A percentile compares a stretch with the other conserved stretches of the same genome.
phyloP scores from a whole-genome alignment of 1,140 invertebrate genomes.

The Melipona quadrifasciata region DNA sequence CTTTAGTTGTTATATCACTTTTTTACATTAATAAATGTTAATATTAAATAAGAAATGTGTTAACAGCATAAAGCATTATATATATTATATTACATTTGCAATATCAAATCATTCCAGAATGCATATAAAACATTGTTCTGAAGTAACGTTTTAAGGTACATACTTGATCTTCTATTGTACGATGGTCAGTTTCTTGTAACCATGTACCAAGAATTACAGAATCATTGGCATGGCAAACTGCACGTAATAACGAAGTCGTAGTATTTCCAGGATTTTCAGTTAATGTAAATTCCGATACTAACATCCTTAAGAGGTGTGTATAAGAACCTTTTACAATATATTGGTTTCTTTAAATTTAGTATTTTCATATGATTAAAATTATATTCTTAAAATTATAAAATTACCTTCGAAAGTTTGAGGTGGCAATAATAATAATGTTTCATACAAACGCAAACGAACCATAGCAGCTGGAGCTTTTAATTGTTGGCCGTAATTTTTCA shows the following conservation, averaged over 20 bases:
- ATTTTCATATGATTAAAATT: neutral
- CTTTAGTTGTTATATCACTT: slow-evolving; percentile 7
- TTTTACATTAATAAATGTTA: slow-evolving; percentile 30
- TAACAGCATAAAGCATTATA: neutral
- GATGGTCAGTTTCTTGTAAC: slow-evolving; percentile 97
- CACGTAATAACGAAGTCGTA: slow-evolving; percentile 93
- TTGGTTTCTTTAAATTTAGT: slow-evolving; percentile 10
- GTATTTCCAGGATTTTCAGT: slow-evolving; percentile 97
- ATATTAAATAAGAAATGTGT: neutral
- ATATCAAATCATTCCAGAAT: neutral
- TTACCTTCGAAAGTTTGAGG: slow-evolving; percentile 92
- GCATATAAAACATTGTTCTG: neutral
- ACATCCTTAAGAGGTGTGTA: slow-evolving; percentile 92
- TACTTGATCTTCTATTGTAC: slow-evolving; percentile 98
- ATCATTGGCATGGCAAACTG: slow-evolving; percentile 95
- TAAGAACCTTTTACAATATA: slow-evolving; percentile 85
- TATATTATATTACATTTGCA: neutral
- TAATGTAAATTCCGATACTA: slow-evolving; percentile 98
- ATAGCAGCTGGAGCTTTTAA: slow-evolving; percentile 96
- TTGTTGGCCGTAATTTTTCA: slow-evolving; percentile 96
- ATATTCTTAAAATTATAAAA: neutral
- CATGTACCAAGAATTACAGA: slow-evolving; percentile 93
- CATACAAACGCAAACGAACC: slow-evolving; percentile 95
- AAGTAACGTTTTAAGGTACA: slow-evolving; percentile 33
- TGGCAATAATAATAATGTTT: slow-evolving; percentile 92